Base-by-base conservation (phyloP, 1,140 invertebrate species). In the Maconellicoccus hirsutus region DNA sequence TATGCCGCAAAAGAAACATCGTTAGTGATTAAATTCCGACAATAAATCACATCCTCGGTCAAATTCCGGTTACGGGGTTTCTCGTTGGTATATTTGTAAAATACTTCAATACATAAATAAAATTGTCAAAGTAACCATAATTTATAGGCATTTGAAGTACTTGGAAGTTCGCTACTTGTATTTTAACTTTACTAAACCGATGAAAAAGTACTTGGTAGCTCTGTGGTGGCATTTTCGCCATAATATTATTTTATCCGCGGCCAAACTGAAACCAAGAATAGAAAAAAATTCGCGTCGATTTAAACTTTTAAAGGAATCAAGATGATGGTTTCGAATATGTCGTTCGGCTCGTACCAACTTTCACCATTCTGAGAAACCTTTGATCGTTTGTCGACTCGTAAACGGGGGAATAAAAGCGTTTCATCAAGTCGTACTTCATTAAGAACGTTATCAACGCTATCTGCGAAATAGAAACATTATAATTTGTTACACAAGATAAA, bases 71-170 rank as follows among this genome's bases (percentile, higher is more conserved):
- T 14, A 52, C 6, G 42, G 42, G n/a, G 6, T 19, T 19, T 19
- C 29, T 33, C 29, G 29, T 33, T 33, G 29, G 29, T 33, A 33
- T 33, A 33, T 33, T 33, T 33, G 29, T 52, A 52, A 14, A 19
- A 52, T 2, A 52, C 42, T 52, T 52, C 42, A 52, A 52, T 52
- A 52, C 42, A 52, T 52, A 52, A 52, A 52, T 52, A 52, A 52
- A 52, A 52, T 52, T 52, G 42, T 52, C 42, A 52, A 52, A 14
- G 42, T 3, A 16, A 16, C 42, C 42, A 52, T 52, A 52, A 52
- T 52, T 52, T 52, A 52, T 52, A 14, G 42, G 42, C 42, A 52
- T 52, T 19, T 52, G 10, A 16, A 52, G 42, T 19, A 52, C 29
- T 33, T 33, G 29, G 29, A 33, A 33, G 29, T 33, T 33, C 29